Conservation (phyloP, 2,113 vertebrate species). For the Silurus meridionalis region DNA sequence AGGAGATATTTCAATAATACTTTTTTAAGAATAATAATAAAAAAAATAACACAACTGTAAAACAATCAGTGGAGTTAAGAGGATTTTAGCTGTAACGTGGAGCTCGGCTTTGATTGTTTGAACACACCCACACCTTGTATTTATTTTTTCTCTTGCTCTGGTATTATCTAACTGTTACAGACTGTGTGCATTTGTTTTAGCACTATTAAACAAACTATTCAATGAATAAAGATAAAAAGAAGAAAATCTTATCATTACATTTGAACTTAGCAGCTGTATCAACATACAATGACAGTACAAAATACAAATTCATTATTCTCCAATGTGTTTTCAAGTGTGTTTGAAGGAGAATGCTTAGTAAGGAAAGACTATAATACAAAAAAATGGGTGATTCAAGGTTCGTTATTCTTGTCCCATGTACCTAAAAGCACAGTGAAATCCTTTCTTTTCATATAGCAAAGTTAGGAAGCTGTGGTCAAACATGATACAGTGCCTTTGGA, state of each 20-base stretch:
- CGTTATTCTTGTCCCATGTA: no score
- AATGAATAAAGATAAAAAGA: neutral
- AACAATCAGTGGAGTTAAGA: neutral
- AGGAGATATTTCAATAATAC: no score
- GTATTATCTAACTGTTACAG: neutral
- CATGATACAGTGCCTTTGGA: no score
- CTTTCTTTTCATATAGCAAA: no score
- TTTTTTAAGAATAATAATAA: neutral
- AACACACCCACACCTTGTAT: neutral
- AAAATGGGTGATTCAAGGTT: no score
- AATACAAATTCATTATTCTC: no score
- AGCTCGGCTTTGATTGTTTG: neutral
- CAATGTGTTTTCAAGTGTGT: no score
- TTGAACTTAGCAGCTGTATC: neutral
- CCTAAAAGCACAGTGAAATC: no score
- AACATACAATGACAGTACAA: no score
- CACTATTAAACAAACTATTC: neutral
- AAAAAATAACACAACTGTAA: neutral
- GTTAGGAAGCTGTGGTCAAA: no score
- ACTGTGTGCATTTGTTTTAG: neutral
- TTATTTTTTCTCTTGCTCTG: neutral
- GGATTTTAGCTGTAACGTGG: neutral
- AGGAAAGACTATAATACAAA: no score
- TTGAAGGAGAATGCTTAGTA: no score
- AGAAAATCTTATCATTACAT: neutral